Evolutionary conservation across 2,797 vertebrate genomes (phyloP).

Genomic region (Diceros bicornis): DNA sequence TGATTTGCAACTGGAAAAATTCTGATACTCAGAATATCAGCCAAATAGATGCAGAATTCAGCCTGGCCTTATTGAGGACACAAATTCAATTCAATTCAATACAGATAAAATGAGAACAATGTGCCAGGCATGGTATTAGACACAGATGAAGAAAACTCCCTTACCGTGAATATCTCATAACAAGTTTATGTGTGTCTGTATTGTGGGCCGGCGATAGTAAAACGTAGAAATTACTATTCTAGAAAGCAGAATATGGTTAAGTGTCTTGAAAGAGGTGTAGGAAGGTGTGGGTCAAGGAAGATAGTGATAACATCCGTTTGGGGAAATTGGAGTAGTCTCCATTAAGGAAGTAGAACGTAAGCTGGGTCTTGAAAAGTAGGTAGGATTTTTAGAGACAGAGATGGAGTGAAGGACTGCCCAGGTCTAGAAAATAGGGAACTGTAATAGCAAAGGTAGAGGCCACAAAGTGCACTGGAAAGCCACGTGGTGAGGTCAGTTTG

Average conservation of each 20-base stretch:
- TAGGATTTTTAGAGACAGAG: background rate
- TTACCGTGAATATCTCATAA: background rate
- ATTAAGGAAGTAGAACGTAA: background rate
- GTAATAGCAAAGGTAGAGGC: background rate
- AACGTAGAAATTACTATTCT: background rate
- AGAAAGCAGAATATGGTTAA: constrained; percentile 4
- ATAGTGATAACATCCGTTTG: background rate
- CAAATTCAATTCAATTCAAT: background rate
- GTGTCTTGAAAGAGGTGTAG: background rate
- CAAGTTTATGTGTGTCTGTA: background rate
- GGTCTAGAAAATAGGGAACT: background rate
- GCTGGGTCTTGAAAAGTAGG: background rate
- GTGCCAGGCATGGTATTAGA: constrained; percentile 40
- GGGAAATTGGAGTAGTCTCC: background rate
- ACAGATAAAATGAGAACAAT: background rate
- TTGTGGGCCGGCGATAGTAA: background rate
- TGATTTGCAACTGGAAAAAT: background rate
- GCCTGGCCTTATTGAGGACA: background rate
- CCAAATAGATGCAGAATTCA: background rate
- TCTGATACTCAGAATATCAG: background rate
- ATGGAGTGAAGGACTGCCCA: background rate
- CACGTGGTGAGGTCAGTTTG: fast-evolving
- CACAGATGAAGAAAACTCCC: background rate
- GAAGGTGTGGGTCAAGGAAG: background rate
- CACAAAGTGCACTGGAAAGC: background rate